Base-by-base conservation (phyloP, 1,140 invertebrate species). In the Pogonomyrmex californicus region DNA sequence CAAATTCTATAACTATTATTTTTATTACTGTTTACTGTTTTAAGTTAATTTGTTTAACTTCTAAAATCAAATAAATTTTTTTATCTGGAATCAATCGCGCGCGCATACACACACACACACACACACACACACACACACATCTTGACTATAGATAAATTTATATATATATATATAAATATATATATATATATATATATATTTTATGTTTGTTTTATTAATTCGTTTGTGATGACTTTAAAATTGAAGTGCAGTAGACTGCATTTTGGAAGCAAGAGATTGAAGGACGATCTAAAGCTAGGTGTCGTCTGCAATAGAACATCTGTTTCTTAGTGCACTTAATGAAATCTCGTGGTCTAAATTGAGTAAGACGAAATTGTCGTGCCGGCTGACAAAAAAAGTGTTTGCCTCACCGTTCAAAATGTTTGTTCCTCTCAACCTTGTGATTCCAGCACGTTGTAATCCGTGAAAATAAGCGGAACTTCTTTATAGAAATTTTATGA, bases 271-370 rank as follows among this genome's bases (percentile, higher is more conserved):
- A 41, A 58, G 30, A 73, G n/a, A 38, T 73, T n/a, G 70, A 68
- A 68, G 47, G 47, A 51, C 17, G 36, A 56, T 65, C 9, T 23
- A 36, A 6, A 14, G n/a, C 9, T 44, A 6, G 9, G n/a, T 10
- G 41, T 75, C n/a, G n/a, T 0, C 12, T n/a, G 68, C 68, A 7
- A 38, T 83, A n/a, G 79, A 71, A 75, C 68, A 71, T 83, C 79
- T 75, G 79, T 73, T 83, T 83, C 54, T 75, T 83, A 83, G 79
- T 83, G 41, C 79, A 60, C 79, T 83, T 73, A 75, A 60, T n/a
- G n/a, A 58, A 60, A 83, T 49, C 54, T 75, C 17, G 54, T 71
- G 49, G 12, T 47, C 54, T 23, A 75, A n/a, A n/a, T n/a, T 47
- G 54, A 83, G 54, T 60, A 68, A 33, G 30, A 44, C 41, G n/a